These are phyloP conservation scores for Lutjanus erythropterus DNA, from an alignment of 2,113 vertebrate species.

Conservation along the genomic window DNA sequence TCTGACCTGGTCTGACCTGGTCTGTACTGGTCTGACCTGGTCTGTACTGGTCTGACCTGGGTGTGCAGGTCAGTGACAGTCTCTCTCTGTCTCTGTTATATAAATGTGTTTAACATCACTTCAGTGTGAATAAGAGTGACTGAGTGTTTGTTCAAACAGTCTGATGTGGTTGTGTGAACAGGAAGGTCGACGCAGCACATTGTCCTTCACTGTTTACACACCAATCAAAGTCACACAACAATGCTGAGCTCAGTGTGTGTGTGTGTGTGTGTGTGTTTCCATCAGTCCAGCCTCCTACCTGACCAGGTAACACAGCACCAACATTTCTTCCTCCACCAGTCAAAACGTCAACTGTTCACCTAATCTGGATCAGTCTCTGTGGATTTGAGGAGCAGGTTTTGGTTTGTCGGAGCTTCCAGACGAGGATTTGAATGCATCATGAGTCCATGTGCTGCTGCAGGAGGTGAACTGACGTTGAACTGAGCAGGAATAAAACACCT, in stretches of 20 bases:
- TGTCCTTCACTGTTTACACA: conserved; percentile 66
- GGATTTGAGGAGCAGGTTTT: not conserved
- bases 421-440: not conserved
- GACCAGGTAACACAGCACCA: not conserved
- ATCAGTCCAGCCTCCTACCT: conserved; percentile 9
- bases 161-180: not conserved
- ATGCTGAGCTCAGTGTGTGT: not conserved
- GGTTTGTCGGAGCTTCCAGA: not conserved
- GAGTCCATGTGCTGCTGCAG: not conserved
- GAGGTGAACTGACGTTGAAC: not conserved
- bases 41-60: too few species aligned
- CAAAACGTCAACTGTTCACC: not conserved
- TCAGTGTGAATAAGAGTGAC: too few species aligned
- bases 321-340: not conserved
- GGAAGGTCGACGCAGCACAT: conserved; percentile 13
- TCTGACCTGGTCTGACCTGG: too few species aligned
- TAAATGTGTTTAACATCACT: too few species aligned
- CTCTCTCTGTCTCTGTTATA: too few species aligned
- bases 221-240: conserved; percentile 23
- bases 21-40: too few species aligned
- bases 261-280: not conserved
- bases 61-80: too few species aligned
- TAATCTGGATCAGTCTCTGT: not conserved
- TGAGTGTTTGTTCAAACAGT: not conserved
- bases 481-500: not conserved